Evolutionary conservation across 2,113 vertebrate genomes (phyloP).

Genomic region (Nipponia nippon): DNA sequence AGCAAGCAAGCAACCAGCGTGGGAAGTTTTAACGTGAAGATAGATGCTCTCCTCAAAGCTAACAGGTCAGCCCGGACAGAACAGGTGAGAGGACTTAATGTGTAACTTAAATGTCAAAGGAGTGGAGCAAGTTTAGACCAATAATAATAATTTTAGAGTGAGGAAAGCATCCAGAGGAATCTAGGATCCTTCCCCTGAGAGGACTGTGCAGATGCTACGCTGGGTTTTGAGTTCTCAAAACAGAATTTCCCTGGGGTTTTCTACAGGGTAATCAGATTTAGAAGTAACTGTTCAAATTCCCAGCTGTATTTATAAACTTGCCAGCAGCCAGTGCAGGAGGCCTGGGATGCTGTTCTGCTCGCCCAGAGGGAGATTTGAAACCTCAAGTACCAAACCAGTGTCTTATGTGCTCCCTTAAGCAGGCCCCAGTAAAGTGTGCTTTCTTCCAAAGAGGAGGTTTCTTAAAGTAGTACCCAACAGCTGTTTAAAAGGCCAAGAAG

Average conservation of each 20-base stretch:
- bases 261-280: neutral
- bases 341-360: neutral
- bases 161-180: neutral
- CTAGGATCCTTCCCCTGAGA: neutral
- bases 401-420: neutral
- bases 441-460: neutral
- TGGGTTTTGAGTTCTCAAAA: neutral
- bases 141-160: neutral
- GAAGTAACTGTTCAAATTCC: neutral
- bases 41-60: neutral
- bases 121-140: neutral
- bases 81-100: neutral
- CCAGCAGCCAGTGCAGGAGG: neutral
- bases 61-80: neutral
- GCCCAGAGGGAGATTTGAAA: neutral
- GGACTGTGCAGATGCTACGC: neutral
- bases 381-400: neutral
- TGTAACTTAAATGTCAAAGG: neutral
- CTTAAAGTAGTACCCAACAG: neutral
- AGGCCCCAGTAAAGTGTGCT: neutral
- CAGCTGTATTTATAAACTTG: neutral
- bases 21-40: neutral
- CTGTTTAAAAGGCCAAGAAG: neutral
- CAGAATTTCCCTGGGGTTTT: conserved; percentile 21
- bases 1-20: neutral